Evolutionary conservation across 2,797 vertebrate species (phyloP).

Genomic region (Megalops cyprinoides): DNA sequence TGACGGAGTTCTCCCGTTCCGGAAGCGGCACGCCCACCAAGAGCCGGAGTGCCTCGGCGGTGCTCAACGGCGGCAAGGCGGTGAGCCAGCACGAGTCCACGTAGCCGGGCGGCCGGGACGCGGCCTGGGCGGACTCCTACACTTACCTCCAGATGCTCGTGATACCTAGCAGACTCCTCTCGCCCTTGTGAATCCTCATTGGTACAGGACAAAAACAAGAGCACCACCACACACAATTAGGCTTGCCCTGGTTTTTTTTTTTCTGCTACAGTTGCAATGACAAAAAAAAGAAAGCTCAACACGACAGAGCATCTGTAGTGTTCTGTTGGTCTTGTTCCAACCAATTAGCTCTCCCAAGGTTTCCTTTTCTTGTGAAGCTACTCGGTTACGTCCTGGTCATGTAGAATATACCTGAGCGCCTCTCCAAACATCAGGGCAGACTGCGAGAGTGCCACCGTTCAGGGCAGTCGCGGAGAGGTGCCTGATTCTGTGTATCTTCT

Average conservation of each 20-base stretch:
- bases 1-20: constrained; percentile 97
- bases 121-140: constrained; percentile 73
- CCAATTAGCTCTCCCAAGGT: constrained; percentile 71
- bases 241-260: constrained; percentile 48
- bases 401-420: constrained; percentile 74
- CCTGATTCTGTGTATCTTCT: no score
- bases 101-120: constrained; percentile 83
- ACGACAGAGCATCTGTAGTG: constrained; percentile 1
- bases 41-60: constrained; percentile 95
- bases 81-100: constrained; percentile 98
- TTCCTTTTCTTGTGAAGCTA: constrained; percentile 59
- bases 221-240: constrained; percentile 51
- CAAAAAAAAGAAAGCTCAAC: constrained; percentile 35
- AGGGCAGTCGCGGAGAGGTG: constrained; percentile 71
- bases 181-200: constrained; percentile 71
- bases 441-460: constrained; percentile 64
- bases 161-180: constrained; percentile 88
- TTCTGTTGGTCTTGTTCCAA: constrained; percentile 52
- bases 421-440: constrained; percentile 72
- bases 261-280: constrained; percentile 44
- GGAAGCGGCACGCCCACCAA: constrained; percentile 98
- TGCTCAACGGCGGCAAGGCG: constrained; percentile 96
- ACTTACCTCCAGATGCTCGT: constrained; percentile 92
- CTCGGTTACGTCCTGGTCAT: constrained; percentile 67
- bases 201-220: constrained; percentile 75